These are phyloP conservation scores for Zosterops borbonicus DNA, from an alignment of 2,113 vertebrate species.

Conservation along the genomic window DNA sequence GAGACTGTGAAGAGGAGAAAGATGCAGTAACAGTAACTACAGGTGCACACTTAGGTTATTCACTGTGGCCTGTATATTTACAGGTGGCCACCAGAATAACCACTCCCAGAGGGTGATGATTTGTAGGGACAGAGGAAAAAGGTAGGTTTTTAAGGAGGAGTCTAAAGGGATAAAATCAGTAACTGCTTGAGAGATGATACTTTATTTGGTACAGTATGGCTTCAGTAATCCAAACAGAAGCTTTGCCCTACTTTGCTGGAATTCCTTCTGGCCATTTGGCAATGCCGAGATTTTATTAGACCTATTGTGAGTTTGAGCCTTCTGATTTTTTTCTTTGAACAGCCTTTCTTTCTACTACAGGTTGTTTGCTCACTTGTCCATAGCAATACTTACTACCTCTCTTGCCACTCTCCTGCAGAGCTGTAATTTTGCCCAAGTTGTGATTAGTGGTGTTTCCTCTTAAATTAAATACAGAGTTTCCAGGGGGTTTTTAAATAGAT, in stretches of 20 bases:
- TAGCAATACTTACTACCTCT: background rate
- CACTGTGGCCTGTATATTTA: background rate
- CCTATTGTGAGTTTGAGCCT: background rate
- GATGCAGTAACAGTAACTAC: background rate
- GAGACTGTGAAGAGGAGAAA: background rate
- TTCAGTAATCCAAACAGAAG: background rate
- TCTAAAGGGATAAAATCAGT: background rate
- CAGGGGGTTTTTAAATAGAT: too few relatives aligned
- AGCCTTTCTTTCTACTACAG: background rate
- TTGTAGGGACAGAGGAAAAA: background rate
- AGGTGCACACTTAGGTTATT: background rate
- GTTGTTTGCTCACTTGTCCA: background rate
- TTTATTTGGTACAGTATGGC: background rate
- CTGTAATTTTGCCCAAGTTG: background rate
- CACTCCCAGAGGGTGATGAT: background rate
- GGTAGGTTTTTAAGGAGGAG: background rate
- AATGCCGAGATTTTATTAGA: constrained; percentile 6
- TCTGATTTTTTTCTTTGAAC: background rate
- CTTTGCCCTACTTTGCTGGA: background rate
- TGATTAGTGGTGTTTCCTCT: background rate
- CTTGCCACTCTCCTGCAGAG: background rate
- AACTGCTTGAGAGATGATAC: background rate
- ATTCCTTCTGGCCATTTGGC: background rate
- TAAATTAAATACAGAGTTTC: background rate
- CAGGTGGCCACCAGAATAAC: background rate